These are phyloP conservation scores for Zaprionus lachaisei DNA, from an alignment of 1,140 invertebrate species.

Conservation along the genomic window DNA sequence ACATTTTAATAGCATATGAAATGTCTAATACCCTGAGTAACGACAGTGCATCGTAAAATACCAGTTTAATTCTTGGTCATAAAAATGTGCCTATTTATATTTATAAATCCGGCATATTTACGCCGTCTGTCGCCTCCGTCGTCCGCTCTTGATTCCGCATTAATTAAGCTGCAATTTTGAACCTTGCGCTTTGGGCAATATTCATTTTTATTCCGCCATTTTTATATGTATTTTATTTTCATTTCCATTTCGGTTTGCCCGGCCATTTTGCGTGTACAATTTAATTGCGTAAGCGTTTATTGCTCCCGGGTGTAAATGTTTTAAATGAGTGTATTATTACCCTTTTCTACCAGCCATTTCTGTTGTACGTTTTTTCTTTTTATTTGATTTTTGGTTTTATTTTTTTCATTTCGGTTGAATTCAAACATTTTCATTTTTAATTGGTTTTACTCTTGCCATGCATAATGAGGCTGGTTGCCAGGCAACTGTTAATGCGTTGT, in stretches of 20 bases:
- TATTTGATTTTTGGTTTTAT: slow-evolving; percentile 47
- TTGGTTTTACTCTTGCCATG: slow-evolving; percentile 51
- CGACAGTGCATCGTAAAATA: background rate
- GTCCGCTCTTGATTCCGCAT: slow-evolving; percentile 65
- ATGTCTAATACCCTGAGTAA: background rate
- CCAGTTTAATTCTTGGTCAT: background rate
- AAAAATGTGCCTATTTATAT: slow-evolving; percentile 14
- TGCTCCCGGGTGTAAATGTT: slow-evolving; percentile 66
- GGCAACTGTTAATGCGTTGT: slow-evolving; percentile 63
- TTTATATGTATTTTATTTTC: slow-evolving; percentile 35
- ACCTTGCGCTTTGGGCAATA: slow-evolving; percentile 56
- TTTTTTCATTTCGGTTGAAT: slow-evolving; percentile 31
- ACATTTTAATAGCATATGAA: background rate
- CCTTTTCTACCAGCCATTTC: slow-evolving; percentile 30
- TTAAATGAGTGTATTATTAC: slow-evolving; percentile 47
- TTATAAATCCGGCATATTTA: slow-evolving; percentile 28
- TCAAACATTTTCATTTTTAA: slow-evolving; percentile 63
- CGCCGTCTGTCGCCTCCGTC: background rate
- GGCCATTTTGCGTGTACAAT: slow-evolving; percentile 75
- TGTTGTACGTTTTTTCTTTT: slow-evolving; percentile 38
- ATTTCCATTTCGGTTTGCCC: slow-evolving; percentile 26
- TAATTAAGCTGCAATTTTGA: slow-evolving; percentile 71
- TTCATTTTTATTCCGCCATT: slow-evolving; percentile 42
- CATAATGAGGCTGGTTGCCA: slow-evolving; percentile 65
- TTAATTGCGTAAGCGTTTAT: slow-evolving; percentile 81